These are phyloP conservation scores for Leptothorax acervorum DNA, from an alignment of 2,888 invertebrate genomes.

Conservation along the genomic window DNA sequence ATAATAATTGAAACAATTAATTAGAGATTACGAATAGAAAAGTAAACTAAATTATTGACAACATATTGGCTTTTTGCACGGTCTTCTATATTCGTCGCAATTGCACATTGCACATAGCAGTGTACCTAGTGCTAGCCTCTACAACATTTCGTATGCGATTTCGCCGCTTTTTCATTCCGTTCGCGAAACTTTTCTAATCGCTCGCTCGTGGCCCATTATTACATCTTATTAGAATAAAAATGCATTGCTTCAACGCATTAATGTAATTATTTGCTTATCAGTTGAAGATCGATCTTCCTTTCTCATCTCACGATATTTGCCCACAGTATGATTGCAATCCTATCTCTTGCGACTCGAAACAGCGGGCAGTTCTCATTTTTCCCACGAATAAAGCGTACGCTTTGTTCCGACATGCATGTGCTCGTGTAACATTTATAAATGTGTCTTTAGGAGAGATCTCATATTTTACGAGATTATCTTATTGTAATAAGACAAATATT, in stretches of 20 bases:
- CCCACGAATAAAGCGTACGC: conserved; percentile 1
- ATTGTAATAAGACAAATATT: neutral
- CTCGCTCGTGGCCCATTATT: conserved; percentile 15
- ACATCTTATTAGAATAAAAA: conserved; percentile 19
- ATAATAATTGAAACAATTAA: neutral
- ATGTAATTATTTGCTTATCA: conserved; percentile 24
- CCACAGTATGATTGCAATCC: neutral
- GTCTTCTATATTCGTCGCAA: neutral
- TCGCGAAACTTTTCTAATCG: conserved; percentile 15
- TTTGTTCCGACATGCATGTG: conserved; percentile 13
- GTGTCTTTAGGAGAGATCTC: neutral
- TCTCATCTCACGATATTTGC: conserved; percentile 49
- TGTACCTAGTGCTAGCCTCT: neutral
- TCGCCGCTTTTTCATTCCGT: conserved; percentile 13
- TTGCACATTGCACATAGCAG: neutral
- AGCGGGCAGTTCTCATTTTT: conserved; percentile 4
- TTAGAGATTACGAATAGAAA: neutral
- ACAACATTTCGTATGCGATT: neutral
- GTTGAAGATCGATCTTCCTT: conserved; percentile 34
- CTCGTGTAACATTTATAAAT: conserved; percentile 20
- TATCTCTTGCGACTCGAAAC: conserved; percentile 35
- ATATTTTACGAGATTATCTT: neutral
- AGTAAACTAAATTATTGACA: neutral
- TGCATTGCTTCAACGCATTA: conserved; percentile 4
- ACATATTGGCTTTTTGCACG: neutral